phyloP scores from a whole-genome alignment of 2,113 vertebrate genomes.

The Paedocypris sp. region DNA sequence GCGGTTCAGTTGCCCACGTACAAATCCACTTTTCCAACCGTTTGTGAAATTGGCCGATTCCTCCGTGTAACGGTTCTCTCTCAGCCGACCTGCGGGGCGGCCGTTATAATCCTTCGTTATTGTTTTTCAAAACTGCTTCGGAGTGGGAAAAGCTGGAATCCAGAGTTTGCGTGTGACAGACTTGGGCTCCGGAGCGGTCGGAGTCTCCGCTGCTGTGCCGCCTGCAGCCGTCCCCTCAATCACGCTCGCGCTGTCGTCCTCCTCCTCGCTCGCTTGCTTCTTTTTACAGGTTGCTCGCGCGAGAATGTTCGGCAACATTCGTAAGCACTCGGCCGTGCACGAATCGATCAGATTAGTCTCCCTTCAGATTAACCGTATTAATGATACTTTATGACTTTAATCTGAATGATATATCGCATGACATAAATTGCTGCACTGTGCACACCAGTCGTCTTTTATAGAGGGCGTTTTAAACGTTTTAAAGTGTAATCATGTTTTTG shows the following conservation, averaged over 20 bases:
- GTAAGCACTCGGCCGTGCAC: slow-evolving; percentile 9
- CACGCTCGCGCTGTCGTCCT: slow-evolving; percentile 53
- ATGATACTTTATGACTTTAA: background rate
- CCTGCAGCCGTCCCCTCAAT: slow-evolving; percentile 36
- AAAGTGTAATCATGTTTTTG: no score
- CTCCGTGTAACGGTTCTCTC: slow-evolving; percentile 6
- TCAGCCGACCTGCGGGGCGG: background rate
- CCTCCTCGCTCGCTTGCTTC: slow-evolving; percentile 25
- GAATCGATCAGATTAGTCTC: background rate
- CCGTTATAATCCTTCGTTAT: slow-evolving; percentile 25
- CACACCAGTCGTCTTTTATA: no score
- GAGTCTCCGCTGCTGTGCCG: slow-evolving; percentile 8
- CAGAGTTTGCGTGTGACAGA: slow-evolving; percentile 7
- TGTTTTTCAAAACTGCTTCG: background rate
- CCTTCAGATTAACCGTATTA: background rate
- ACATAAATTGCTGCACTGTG: no score
- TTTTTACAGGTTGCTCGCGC: slow-evolving; percentile 48
- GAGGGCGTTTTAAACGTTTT: no score
- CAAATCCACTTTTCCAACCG: slow-evolving; percentile 47
- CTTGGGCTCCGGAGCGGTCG: slow-evolving; percentile 11
- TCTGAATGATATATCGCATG: no score
- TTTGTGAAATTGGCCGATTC: slow-evolving; percentile 17
- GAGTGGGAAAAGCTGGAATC: slow-evolving; percentile 14
- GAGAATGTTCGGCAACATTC: slow-evolving; percentile 52
- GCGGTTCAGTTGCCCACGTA: slow-evolving; percentile 38